A percentile compares a stretch with the other conserved stretches of the same genome.
Evolutionary conservation across 2,113 vertebrate species (phyloP).

Genomic region (Puma concolor): DNA sequence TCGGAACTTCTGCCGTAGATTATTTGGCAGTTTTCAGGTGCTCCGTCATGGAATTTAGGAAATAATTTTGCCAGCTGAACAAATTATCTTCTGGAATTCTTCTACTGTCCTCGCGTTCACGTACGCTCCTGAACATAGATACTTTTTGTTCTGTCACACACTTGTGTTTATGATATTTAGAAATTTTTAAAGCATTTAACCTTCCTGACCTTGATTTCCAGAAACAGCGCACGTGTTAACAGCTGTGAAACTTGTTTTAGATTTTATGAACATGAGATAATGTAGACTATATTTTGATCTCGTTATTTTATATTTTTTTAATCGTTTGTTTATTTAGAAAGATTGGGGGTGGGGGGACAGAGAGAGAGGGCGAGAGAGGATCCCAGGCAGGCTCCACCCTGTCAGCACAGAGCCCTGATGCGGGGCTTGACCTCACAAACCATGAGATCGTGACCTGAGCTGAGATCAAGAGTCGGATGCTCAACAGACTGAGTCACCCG

Average conservation of each 20-base stretch:
- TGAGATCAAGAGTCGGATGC: no score
- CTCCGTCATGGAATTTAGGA: not conserved
- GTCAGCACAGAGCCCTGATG: no score
- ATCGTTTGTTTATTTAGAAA: no score
- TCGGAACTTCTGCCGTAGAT: not conserved
- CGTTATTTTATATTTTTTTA: not conserved
- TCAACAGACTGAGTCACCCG: no score
- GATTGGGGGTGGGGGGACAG: no score
- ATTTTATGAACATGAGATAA: not conserved
- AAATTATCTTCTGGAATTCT: not conserved
- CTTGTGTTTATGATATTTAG: not conserved
- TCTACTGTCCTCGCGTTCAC: rapidly evolving
- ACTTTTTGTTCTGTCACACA: not conserved
- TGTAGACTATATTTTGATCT: not conserved
- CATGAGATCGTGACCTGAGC: no score
- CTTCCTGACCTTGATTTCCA: not conserved
- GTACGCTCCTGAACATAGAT: rapidly evolving
- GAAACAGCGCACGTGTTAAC: not conserved
- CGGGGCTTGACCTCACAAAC: no score
- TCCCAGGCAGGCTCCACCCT: no score
- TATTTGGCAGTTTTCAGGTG: not conserved
- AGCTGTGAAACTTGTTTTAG: not conserved
- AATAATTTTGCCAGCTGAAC: not conserved
- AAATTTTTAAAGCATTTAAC: not conserved
- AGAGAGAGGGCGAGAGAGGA: no score